Evolutionary conservation across 2,113 vertebrate species (phyloP).

Genomic region (Butorides virescens): DNA sequence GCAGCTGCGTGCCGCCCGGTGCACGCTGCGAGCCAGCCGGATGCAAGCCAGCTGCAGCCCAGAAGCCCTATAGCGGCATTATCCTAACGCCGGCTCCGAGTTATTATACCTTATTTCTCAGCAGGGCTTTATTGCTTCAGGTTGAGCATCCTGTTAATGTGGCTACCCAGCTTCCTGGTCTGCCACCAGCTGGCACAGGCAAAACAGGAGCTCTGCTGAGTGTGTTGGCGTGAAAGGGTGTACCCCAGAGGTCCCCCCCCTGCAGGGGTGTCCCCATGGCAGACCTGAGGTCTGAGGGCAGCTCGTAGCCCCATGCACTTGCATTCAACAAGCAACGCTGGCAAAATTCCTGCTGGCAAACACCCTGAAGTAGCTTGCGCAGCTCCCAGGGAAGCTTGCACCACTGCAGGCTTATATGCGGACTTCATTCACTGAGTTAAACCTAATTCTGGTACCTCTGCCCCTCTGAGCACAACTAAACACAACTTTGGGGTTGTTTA

Average conservation of each 20-base stretch:
- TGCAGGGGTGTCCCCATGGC: neutral
- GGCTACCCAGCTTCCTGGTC: neutral
- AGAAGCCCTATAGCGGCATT: neutral
- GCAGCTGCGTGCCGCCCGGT: neutral
- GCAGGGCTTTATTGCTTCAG: neutral
- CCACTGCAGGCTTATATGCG: neutral
- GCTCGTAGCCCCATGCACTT: accelerated
- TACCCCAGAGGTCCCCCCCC: neutral
- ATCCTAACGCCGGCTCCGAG: neutral
- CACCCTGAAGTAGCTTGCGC: neutral
- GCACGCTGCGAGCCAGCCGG: accelerated
- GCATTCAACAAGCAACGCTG: neutral
- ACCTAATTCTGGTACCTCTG: neutral
- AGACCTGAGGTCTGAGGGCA: neutral
- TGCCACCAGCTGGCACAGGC: neutral
- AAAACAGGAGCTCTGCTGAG: neutral
- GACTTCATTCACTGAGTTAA: neutral
- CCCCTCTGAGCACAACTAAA: neutral
- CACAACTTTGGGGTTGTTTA: accelerated
- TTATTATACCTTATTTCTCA: slow-evolving; percentile 38
- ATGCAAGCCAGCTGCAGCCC: slow-evolving; percentile 23
- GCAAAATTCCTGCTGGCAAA: neutral
- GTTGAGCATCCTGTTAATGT: neutral
- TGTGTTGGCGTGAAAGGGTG: neutral
- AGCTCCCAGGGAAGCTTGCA: neutral